Percentiles rank a stretch among this genome's conserved stretches.
Evolutionary conservation across 2,888 invertebrate genomes (phyloP).

Genomic region (Oligia strigilis): DNA sequence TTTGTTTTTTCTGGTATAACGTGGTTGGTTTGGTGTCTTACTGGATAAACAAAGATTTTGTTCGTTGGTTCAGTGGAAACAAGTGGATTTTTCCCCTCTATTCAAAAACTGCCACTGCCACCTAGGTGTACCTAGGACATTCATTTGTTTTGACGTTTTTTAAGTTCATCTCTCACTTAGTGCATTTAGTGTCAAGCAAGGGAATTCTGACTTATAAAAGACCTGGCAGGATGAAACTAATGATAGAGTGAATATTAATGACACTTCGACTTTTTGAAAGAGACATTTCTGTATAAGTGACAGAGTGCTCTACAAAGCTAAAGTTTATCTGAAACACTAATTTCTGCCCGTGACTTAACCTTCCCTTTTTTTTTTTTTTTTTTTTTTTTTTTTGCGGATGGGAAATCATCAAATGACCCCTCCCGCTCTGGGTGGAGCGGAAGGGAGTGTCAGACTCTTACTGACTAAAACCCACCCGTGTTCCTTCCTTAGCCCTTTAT

Average conservation of each 20-base stretch:
- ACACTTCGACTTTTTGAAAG: neutral
- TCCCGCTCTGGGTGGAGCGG: no score
- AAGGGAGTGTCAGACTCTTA: no score
- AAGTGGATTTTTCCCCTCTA: neutral
- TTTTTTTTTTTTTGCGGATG: no score
- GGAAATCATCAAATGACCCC: no score
- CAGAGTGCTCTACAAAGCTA: no score
- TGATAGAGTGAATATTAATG: neutral
- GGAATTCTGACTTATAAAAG: neutral
- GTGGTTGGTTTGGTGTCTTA: neutral
- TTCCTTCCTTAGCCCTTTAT: no score
- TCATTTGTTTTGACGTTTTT: neutral
- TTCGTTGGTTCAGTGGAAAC: neutral
- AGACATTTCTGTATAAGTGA: neutral
- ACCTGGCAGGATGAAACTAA: neutral
- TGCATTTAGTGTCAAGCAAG: no score
- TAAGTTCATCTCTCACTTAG: neutral
- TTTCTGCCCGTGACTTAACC: no score
- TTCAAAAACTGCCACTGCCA: neutral
- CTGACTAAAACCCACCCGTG: no score
- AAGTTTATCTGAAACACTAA: no score
- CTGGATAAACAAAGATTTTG: constrained; percentile 31
- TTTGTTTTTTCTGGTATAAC: neutral
- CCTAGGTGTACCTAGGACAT: neutral
- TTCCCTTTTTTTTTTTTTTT: no score